A percentile compares a stretch with the other conserved stretches of the same genome.
Evolutionary conservation across 1,140 invertebrate species (phyloP).

Genomic region (Antheraea pernyi): DNA sequence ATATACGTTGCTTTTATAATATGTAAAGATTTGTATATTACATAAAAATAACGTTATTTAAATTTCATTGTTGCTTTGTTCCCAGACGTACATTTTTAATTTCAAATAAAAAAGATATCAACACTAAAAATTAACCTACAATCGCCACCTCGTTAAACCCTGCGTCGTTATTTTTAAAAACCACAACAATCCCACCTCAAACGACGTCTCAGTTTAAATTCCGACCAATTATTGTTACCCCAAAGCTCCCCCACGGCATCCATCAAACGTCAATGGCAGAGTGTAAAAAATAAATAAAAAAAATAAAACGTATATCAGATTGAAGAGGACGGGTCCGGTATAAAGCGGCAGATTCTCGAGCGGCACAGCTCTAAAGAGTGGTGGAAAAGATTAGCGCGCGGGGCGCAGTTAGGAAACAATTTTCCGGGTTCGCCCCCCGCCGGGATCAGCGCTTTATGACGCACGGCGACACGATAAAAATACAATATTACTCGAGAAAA

Average conservation of each 20-base stretch:
- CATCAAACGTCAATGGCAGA: constrained; percentile 67
- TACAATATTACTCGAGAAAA: constrained; percentile 44
- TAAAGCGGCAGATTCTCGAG: constrained; percentile 27
- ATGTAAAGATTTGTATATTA: no score
- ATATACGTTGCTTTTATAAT: no score
- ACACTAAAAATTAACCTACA: background rate
- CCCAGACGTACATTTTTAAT: no score
- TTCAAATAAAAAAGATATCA: background rate
- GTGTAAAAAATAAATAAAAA: constrained; percentile 71
- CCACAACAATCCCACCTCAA: background rate
- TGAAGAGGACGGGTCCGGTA: constrained; percentile 34
- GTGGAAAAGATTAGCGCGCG: constrained; percentile 57
- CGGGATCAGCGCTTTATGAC: constrained; percentile 47
- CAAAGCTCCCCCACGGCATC: constrained; percentile 32
- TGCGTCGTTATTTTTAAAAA: no score
- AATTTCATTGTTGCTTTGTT: no score
- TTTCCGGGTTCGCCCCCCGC: constrained; percentile 53
- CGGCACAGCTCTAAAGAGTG: background rate
- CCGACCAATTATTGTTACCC: constrained; percentile 47
- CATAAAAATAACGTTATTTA: no score
- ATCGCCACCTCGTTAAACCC: background rate
- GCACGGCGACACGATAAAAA: constrained; percentile 69
- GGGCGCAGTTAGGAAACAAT: constrained; percentile 75
- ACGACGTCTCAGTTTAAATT: constrained; percentile 9
- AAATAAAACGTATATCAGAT: constrained; percentile 45